Evolutionary conservation across 2,888 invertebrate species (phyloP).

Genomic region (Ophion slaviceki): DNA sequence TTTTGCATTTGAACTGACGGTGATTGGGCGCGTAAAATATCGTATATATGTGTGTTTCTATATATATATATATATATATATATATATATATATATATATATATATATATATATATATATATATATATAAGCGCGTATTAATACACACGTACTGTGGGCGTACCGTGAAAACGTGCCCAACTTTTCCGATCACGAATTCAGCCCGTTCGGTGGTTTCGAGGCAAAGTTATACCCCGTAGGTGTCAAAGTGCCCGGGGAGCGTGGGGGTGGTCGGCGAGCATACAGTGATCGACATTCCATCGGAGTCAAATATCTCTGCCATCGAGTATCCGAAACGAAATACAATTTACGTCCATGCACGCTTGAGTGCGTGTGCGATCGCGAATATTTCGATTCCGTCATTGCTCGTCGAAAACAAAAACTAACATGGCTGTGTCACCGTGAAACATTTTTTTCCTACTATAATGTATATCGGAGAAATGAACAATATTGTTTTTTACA

Average conservation of each 20-base stretch:
- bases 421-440: constrained; percentile 2
- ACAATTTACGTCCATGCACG: not conserved
- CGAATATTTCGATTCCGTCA: constrained; percentile 14
- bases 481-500: not conserved
- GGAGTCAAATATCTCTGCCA: constrained; percentile 45
- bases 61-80: not conserved
- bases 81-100: not conserved
- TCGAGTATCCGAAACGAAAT: constrained; percentile 45
- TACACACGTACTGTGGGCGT: constrained; percentile 12
- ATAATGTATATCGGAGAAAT: not conserved
- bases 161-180: constrained; percentile 68
- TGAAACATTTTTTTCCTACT: not conserved
- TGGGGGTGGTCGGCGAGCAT: not conserved
- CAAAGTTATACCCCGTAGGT: constrained; percentile 54
- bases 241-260: not conserved
- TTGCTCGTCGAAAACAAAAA: not conserved
- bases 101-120: not conserved
- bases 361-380: not conserved
- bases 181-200: constrained; percentile 67
- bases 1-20: constrained; percentile 66
- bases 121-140: not conserved
- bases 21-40: constrained; percentile 56
- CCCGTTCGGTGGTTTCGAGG: constrained; percentile 57
- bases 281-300: constrained; percentile 48
- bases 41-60: not conserved